Base-by-base conservation (phyloP, 1,140 invertebrate genomes). In the Meloidogyne exigua region DNA sequence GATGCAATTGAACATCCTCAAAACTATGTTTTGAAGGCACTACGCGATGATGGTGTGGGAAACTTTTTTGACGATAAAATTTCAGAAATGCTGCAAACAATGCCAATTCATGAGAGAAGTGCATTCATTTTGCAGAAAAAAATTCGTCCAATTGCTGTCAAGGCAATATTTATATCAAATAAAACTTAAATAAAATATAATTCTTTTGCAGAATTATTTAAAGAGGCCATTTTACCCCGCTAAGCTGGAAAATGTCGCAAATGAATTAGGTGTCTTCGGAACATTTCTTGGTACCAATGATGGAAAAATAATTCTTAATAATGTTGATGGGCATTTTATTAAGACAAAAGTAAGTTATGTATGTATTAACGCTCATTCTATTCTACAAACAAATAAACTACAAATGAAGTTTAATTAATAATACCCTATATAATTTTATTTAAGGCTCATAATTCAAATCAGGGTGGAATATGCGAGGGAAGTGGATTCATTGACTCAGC, bases 51-150 rank as follows among this genome's bases (percentile, higher is more conserved):
- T 42, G 71, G 71, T 0, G 18, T 49, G 4, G 71, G 71, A 26
- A 72, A 72, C 21, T 72, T 49, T 32, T 72, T 72, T 72, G 71
- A 72, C 21, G 39, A 44, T 5, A n/a, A 64, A 32, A 18, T 72
- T 49, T n/a, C 36, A 15, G 39, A 72, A 4, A 72, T 72, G 71
- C 39, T 72, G n/a, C 71, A 72, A 72, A 63, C 36, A 25, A 62
- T 72, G 71, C n/a, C 18, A 21, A 21, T 44, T 18, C 39, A 72
- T 32, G 71, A 72, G 5, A 23, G 71, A 12, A 49, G 32, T 26
- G 71, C 71, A 4, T 72, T 63, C 49, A 72, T 63, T 62, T 23
- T 49, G 25, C 28, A 32, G 21, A 9, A 57, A 13, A 23, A 63
- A 44, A 72, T 72, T 26, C 36, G 49, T 18, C 71, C 71, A 13